Base-by-base conservation (phyloP, 2,797 vertebrate genomes). In the Tragopan temminckii region DNA sequence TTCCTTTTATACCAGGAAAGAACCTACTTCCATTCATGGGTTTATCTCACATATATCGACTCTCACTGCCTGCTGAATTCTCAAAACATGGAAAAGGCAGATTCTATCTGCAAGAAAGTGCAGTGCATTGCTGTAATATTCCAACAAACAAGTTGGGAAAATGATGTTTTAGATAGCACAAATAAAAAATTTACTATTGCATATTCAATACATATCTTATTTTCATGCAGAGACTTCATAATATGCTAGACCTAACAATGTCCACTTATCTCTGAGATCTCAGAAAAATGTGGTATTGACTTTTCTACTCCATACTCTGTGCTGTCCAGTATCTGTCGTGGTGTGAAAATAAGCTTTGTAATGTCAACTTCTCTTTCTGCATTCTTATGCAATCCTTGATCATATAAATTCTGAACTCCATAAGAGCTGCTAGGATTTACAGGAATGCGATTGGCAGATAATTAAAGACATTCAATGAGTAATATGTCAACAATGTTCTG, bases 121-220 rank as follows among this genome's bases (percentile, higher is more conserved):
- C 2, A 2, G 35, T 12, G 20, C 0, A 0, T 13, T 67, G 25
- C 12, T 70, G 25, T 14, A 20, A 23, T 52, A 14, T 5, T 40
- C 15, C 21, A 43, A 80, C 21, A n/a, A 85, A 35, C 6, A 52
- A 4, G 17, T 50, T 53, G 15, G 27, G 25, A 61, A 80, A 87
- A 57, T 40, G 35, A 33, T 11, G 61, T n/a, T 80, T 86, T 53
- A 71, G 9, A 31, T 10, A 33, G 21, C 46, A 67, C 6, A 61
- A 85, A 67, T 16, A 5, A 3, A 27, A 17, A 31, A 31, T 52
- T 59, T 85, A 57, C 5, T 80, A 85, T 43, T 7, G 21, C 9
- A 42, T 31, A 27, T 4, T 12, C 13, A 50, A 48, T 38, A 40
- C 17, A 85, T 31, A 59, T 52, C 31, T 77, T 76, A 71, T 31